Conservation (phyloP, 2,113 vertebrate species). For the Paralichthys olivaceus region DNA sequence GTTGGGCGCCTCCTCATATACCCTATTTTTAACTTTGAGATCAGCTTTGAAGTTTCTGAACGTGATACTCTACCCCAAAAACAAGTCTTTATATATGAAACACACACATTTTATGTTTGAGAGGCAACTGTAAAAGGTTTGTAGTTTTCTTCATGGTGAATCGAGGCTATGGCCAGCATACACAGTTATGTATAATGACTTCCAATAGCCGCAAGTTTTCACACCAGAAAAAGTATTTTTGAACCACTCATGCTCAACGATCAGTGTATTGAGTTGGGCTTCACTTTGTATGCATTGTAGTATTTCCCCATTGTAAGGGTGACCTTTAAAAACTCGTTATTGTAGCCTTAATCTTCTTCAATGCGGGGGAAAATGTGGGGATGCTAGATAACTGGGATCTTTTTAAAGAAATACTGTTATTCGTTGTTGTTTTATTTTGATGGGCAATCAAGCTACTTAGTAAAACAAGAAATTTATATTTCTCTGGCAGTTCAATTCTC, state of each 20-base stretch:
- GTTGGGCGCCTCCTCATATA: conserved; percentile 11
- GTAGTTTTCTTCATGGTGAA: not conserved
- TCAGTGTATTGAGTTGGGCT: not conserved
- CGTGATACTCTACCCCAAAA: not conserved
- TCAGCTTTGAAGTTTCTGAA: conserved; percentile 20
- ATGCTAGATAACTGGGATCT: too few species aligned
- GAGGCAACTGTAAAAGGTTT: not conserved
- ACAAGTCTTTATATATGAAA: not conserved
- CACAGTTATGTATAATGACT: not conserved
- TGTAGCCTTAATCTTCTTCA: not conserved
- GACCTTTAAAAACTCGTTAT: not conserved
- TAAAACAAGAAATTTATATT: too few species aligned
- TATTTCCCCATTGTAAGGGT: not conserved
- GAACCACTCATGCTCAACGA: not conserved
- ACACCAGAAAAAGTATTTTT: not conserved
- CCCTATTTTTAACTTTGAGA: conserved; percentile 28
- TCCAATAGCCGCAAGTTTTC: not conserved
- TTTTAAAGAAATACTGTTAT: too few species aligned
- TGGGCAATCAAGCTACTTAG: too few species aligned
- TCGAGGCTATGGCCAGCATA: not conserved
- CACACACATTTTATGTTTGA: not conserved
- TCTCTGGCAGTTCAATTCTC: too few species aligned
- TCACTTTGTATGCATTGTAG: not conserved
- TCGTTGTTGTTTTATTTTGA: not conserved
- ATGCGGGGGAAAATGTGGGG: not conserved